Evolutionary conservation across 1,140 invertebrate genomes (phyloP), one percentile per base, ranked within the genome.

Genomic region (Mercenaria mercenaria): DNA sequence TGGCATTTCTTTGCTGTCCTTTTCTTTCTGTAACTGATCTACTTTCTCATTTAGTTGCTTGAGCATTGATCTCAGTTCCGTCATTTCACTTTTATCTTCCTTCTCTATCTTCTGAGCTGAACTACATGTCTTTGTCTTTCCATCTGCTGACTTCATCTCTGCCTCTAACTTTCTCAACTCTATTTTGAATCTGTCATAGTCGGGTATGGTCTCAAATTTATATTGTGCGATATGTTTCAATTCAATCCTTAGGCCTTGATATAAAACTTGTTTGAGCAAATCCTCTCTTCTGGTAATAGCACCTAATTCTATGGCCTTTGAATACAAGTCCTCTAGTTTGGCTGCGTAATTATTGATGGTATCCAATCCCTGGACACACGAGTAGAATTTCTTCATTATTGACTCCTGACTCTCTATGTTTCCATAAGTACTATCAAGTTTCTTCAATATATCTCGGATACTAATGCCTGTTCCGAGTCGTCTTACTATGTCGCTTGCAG

Each of bases 171-270:
- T 82, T 32, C 79, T 59, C 6, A 61, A 52, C 26, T 82, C 79
- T 23, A 59, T 82, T 52, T 82, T 80, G 32, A 80, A 80, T 56
- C 47, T 10, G 29, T 80, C 77, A 34, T 80, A 80, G 52, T 80
- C 77, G 8, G 32, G 8, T 8, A 80, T 47, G n/a, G 47, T 47
- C 10, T 52, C 77, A 80, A 8, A 80, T 37, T 80, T 80, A 47
- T 50, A 80, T 47, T 50, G n/a, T 13, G 77, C 39, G 13, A 52
- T n/a, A 80, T 80, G 77, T 56, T 80, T 80, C 18, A 80, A 32
- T 10, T 52, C 77, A 15, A 26, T 47, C n/a, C 11, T 80, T n/a
- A 80, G 61, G 10, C 72, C 72, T 76, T 76, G 72, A 26, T 76
- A 76, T 41, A 76, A 26, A 13, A 34, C 11, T 76, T 41, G 39